phyloP scores from a whole-genome alignment of 2,797 vertebrate genomes.

The Epinephelus coioides region DNA sequence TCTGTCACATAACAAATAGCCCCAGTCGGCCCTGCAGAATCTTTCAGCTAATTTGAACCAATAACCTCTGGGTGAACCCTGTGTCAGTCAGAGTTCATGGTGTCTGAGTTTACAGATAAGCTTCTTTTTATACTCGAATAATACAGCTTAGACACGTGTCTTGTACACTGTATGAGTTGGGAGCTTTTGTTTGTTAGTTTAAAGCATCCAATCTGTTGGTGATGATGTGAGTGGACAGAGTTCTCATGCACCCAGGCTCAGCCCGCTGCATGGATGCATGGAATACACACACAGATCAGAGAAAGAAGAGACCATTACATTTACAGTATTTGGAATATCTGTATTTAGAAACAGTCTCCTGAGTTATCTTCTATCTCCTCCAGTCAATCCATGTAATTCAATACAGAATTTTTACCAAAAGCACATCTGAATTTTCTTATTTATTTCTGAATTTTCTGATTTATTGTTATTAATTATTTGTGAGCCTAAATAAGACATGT shows the following conservation, averaged over 20 bases:
- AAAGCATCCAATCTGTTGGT: conserved; percentile 19
- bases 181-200: conserved; percentile 49
- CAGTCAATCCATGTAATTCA: not conserved
- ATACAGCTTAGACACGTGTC: conserved; percentile 61
- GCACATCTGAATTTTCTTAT: not conserved
- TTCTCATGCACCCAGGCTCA: not conserved
- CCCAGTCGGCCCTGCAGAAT: conserved; percentile 31
- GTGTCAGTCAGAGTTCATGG: conserved; percentile 78
- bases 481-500: not conserved
- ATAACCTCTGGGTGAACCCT: conserved; percentile 73
- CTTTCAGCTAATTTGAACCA: conserved; percentile 70
- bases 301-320: not conserved
- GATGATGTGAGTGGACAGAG: conserved; percentile 19
- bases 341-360: not conserved
- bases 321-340: not conserved
- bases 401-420: not conserved
- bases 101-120: conserved; percentile 76
- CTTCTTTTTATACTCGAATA: conserved; percentile 71
- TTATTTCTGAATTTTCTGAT: not conserved
- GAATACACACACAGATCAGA: not conserved
- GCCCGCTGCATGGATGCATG: not conserved
- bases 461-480: too few species aligned
- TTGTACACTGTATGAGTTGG: conserved; percentile 25
- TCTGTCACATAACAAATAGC: not conserved
- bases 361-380: not conserved